Conservation (phyloP, 2,113 vertebrate species). For the Silurus glanis region DNA sequence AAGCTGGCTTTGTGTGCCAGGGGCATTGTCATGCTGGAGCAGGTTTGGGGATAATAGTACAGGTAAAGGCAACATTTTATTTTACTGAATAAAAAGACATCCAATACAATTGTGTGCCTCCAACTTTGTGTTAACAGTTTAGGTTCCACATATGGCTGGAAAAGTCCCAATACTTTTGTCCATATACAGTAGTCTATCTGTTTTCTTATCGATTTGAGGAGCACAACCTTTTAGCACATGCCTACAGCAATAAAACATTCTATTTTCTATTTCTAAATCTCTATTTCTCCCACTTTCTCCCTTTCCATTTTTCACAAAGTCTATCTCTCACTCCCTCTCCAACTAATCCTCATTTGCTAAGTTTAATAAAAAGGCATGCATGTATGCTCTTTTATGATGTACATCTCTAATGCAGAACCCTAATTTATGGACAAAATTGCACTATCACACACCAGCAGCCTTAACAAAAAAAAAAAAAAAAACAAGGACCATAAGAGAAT, state of each 20-base stretch:
- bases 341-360: conserved; percentile 3
- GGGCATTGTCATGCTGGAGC: no score
- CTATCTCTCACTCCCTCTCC: not conserved
- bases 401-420: not conserved
- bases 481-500: conserved; percentile 24
- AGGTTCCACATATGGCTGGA: no score
- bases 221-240: conserved; percentile 46
- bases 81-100: no score
- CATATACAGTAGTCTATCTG: not conserved
- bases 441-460: conserved; percentile 17
- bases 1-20: no score
- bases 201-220: conserved; percentile 46
- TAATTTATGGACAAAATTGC: not conserved
- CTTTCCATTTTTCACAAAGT: not conserved
- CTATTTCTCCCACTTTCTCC: not conserved
- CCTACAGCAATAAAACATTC: conserved; percentile 44
- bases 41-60: no score
- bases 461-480: conserved; percentile 49
- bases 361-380: not conserved
- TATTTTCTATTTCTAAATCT: conserved; percentile 22
- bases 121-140: no score
- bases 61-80: no score
- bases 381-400: not conserved
- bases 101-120: no score
- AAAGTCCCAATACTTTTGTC: no score